A percentile compares a stretch with the other conserved stretches of the same genome.
Evolutionary conservation across 2,113 vertebrate species (phyloP).

Genomic region (Oceanodroma tethys): DNA sequence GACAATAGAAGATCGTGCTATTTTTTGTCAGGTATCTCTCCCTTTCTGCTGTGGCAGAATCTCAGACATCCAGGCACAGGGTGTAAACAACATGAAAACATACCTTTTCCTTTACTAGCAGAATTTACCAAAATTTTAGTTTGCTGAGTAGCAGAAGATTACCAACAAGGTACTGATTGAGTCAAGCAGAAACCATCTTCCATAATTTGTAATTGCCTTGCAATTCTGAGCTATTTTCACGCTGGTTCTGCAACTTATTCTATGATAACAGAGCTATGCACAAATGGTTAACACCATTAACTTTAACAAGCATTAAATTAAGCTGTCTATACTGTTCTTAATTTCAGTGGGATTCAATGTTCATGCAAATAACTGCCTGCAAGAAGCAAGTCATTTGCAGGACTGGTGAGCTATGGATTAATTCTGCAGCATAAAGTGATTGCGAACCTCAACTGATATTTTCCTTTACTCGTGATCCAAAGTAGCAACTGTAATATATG

Average conservation of each 20-base stretch:
- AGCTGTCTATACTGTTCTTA: not conserved
- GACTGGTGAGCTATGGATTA: not conserved
- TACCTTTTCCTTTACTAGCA: not conserved
- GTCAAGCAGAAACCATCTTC: not conserved
- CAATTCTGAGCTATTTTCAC: not conserved
- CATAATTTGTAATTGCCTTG: not conserved
- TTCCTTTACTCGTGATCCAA: not conserved
- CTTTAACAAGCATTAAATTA: not conserved
- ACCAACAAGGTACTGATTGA: not conserved
- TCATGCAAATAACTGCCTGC: not conserved
- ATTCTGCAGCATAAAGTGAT: not conserved
- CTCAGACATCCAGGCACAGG: not conserved
- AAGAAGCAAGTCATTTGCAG: not conserved
- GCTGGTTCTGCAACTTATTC: not conserved
- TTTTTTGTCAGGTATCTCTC: not conserved
- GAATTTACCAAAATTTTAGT: not conserved
- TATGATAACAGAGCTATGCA: not conserved
- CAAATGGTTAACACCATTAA: not conserved
- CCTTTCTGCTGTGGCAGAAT: not conserved
- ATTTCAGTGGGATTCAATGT: not conserved
- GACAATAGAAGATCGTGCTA: not conserved
- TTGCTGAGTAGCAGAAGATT: not conserved
- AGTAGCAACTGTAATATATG: not conserved
- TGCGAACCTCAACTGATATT: not conserved
- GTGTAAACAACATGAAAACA: not conserved